Base-by-base conservation (phyloP, 2,113 vertebrate genomes). In the Hippocampus zosterae region DNA sequence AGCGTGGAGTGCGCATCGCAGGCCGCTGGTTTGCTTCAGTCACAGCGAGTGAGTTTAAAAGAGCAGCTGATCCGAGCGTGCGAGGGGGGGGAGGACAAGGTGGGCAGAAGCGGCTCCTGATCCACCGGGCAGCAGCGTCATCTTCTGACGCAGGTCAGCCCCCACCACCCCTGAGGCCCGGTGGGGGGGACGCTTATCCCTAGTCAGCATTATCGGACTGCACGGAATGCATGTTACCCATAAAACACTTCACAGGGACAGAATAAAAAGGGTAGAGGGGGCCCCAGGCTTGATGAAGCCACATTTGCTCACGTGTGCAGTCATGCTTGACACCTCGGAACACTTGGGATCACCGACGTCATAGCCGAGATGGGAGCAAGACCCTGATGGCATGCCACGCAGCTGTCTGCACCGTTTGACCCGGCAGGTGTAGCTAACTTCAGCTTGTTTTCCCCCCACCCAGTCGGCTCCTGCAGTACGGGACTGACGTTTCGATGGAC, bases 61-160 rank as follows among this genome's bases (percentile, higher is more conserved):
- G 55, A 42, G 59, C 41, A 65, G 52, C 73, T 79, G 61, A 5
- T 64, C 33, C 21, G 29, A 70, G 78, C 82, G 48, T 13, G 19
- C 41, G 18, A 12, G 41, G 23, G 41, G 21, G 63, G 5, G 7
- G 9, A 12, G 2, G 52, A 19, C 9, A 9, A 3, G n/a, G 52
- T 0, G 52, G 2, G 21, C 52, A 69, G 63, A 53, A 60, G 27
- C 48, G 0, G 7, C 66, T 41, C 2, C 48, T 74, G 68, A 84
- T 80, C 75, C 79, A 27, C 55, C 61, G 7, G 46, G 53, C 62
- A 64, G 62, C 82, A 40, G 33, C n/a, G 61, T 78, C 71, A 67
- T 79, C 69, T 37, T 52, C 3, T 33, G 62, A 79, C 44, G 44
- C 7, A 18, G 37, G 53, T 46, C 16, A 56, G 25, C 18, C 42